Conservation (phyloP, 2,888 invertebrate species). For the Diadromus collaris region DNA sequence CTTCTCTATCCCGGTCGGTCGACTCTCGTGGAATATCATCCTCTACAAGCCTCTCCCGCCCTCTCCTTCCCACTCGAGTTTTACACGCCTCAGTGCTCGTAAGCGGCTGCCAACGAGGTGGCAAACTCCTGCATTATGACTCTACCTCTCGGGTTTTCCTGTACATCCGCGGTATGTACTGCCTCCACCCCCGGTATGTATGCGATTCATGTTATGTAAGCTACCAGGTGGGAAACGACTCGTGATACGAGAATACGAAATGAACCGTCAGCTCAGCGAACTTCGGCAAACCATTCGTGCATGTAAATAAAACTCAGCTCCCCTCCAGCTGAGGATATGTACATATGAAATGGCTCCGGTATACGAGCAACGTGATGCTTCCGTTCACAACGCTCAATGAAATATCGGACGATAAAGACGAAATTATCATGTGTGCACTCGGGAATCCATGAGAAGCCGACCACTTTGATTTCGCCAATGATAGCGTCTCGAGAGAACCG, state of each 20-base stretch:
- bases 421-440: not conserved
- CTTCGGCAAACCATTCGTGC: constrained; percentile 27
- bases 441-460: not conserved
- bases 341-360: not conserved
- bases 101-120: constrained; percentile 54
- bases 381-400: not conserved
- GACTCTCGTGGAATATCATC: constrained; percentile 50
- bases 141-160: constrained; percentile 9
- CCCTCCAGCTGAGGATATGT: not conserved
- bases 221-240: constrained; percentile 34
- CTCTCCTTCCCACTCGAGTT: constrained; percentile 50
- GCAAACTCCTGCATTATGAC: constrained; percentile 56
- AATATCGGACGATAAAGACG: not conserved
- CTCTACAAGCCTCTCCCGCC: constrained; percentile 22
- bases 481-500: not conserved
- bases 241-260: constrained; percentile 39
- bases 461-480: constrained; percentile 12
- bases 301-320: constrained; percentile 42
- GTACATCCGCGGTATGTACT: constrained; percentile 21
- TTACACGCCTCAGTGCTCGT: constrained; percentile 53
- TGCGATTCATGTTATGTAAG: constrained; percentile 15
- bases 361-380: constrained; percentile 34
- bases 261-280: constrained; percentile 41
- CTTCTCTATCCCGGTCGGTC: constrained; percentile 7
- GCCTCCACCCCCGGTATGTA: not conserved